Evolutionary conservation across 2,113 vertebrate genomes (phyloP), one percentile per base, ranked within the genome.

Genomic region (Catagonus wagneri): DNA sequence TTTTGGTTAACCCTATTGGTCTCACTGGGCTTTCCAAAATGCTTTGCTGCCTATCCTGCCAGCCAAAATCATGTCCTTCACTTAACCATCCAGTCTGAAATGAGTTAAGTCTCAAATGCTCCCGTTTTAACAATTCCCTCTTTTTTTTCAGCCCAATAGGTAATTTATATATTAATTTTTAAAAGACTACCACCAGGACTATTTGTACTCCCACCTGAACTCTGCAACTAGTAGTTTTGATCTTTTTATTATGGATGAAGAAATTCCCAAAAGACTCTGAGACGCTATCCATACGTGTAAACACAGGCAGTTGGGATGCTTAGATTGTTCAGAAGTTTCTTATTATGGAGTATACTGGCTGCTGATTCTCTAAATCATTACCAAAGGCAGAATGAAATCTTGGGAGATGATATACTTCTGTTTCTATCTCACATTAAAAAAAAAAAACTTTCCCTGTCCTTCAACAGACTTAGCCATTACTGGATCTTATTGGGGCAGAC

Each of bases 121-220:
- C 52, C 19, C 6, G 61, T 93, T 90, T 22, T 44, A 71, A 89
- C 54, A 93, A 44, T 95, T 13, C 25, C n/a, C 8, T 66, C 20
- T 88, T 56, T 61, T 56, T 61, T 95, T 88, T 1, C 15, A 75
- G 71, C 32, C 52, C 19, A 94, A 83, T 19, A 95, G 95, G 89
- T 36, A 80, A 61, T 81, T 23, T 54, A 39, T 86, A 58, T 95
- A 63, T 75, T 25, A 39, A 93, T 96, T 96, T 86, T 92, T 52
- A 93, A 44, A 75, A 96, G 54, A 80, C n/a, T 94, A 96, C 66
- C 74, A 91, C 6, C 15, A 92, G 34, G 29, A 86, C 36, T 60
- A 60, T 61, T 75, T 63, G 16, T 44, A 93, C 96, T 86, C 63
- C 16, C 84, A n/a, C 85, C 39, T 58, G 44, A 89, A 94, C 10